Evolutionary conservation across 2,797 vertebrate genomes (phyloP).

Genomic region (Danio albolineatus): DNA sequence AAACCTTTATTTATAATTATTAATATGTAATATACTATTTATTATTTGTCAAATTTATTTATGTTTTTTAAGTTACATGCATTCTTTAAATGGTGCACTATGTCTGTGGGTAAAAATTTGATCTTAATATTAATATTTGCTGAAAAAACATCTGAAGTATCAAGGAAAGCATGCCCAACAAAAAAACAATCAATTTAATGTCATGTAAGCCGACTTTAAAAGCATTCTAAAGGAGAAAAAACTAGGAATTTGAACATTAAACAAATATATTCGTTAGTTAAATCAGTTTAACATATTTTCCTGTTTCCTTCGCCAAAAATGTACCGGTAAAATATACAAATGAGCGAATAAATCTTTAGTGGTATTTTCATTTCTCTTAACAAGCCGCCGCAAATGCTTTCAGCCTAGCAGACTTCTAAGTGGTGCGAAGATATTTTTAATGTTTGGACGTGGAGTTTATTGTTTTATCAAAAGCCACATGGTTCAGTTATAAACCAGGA

Average conservation of each 20-base stretch:
- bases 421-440: slow-evolving; percentile 43
- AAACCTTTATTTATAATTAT: too few relatives aligned
- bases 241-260: neutral
- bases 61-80: slow-evolving; percentile 65
- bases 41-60: neutral
- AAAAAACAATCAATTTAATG: slow-evolving; percentile 21
- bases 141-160: slow-evolving; percentile 33
- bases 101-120: slow-evolving; percentile 60
- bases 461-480: slow-evolving; percentile 60
- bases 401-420: slow-evolving; percentile 14
- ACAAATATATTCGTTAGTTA: slow-evolving; percentile 6
- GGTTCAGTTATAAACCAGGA: slow-evolving; percentile 50
- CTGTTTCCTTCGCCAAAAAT: neutral
- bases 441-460: slow-evolving; percentile 53
- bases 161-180: slow-evolving; percentile 13
- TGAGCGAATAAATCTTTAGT: slow-evolving; percentile 24
- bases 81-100: slow-evolving; percentile 60
- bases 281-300: neutral
- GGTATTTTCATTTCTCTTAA: slow-evolving; percentile 9
- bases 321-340: slow-evolving; percentile 16
- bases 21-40: slow-evolving; percentile 59
- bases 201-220: neutral
- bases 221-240: neutral
- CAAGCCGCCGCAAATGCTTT: slow-evolving; percentile 31
- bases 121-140: slow-evolving; percentile 50